phyloP scores from a whole-genome alignment of 2,113 vertebrate species.

The Rhineura floridana region DNA sequence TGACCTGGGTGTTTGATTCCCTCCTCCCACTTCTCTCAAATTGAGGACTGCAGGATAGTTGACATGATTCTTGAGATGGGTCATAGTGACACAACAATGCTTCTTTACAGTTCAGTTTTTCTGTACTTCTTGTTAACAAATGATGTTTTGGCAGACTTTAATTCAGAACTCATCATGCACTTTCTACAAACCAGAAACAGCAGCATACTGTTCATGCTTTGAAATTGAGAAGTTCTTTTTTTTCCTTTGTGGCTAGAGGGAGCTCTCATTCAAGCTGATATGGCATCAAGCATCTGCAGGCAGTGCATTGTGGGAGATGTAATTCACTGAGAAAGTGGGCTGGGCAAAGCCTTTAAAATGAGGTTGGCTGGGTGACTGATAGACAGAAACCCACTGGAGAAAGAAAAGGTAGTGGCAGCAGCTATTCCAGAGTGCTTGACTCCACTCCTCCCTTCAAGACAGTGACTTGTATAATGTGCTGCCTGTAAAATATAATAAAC shows the following conservation, averaged over 20 bases:
- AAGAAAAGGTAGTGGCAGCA: neutral
- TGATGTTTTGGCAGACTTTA: neutral
- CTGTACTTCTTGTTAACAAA: neutral
- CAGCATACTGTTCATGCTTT: neutral
- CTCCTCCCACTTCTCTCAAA: no score
- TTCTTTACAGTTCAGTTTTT: neutral
- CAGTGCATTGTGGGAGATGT: conserved; percentile 24
- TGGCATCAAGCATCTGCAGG: neutral
- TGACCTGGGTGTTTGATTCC: neutral
- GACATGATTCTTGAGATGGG: no score
- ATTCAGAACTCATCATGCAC: neutral
- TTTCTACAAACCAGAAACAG: neutral
- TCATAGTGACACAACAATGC: neutral
- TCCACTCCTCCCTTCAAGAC: neutral
- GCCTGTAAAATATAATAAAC: neutral
- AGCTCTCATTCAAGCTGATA: conserved; percentile 42
- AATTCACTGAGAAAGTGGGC: conserved; percentile 11
- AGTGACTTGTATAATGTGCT: neutral
- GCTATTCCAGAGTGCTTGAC: neutral
- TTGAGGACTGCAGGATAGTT: no score
- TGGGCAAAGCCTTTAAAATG: neutral
- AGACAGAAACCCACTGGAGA: neutral
- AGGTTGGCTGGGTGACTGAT: neutral
- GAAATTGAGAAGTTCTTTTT: neutral
- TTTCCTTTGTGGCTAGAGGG: conserved; percentile 26